A percentile compares a stretch with the other conserved stretches of the same genome.
Evolutionary conservation across 2,888 invertebrate genomes (phyloP).

Genomic region (Drosophila limbata): DNA sequence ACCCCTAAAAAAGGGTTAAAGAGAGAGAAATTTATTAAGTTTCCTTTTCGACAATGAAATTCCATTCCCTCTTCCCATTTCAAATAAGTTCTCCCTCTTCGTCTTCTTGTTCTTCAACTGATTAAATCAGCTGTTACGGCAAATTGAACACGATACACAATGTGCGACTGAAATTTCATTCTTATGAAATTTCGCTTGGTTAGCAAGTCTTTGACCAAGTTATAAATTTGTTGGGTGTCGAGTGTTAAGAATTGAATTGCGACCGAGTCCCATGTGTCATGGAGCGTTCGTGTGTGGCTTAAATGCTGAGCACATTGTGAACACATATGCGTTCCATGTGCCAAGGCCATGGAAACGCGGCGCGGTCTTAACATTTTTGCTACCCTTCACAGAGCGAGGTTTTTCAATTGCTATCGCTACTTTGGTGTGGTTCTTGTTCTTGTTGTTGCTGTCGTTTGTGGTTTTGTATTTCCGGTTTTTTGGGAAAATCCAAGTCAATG

Average conservation of each 20-base stretch:
- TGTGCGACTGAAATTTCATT: slow-evolving; percentile 48
- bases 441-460: slow-evolving; percentile 17
- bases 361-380: slow-evolving; percentile 30
- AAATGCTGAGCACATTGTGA: slow-evolving; percentile 44
- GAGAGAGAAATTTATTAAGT: slow-evolving; percentile 42
- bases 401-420: slow-evolving; percentile 4
- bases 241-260: slow-evolving; percentile 48
- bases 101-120: slow-evolving; percentile 15
- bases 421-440: background rate
- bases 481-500: slow-evolving; percentile 53
- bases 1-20: slow-evolving; percentile 34
- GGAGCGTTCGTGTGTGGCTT: slow-evolving; percentile 49
- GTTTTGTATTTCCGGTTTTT: slow-evolving; percentile 57
- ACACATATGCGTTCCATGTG: slow-evolving; percentile 54
- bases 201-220: slow-evolving; percentile 27
- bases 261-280: slow-evolving; percentile 60
- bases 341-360: slow-evolving; percentile 49
- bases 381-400: slow-evolving; percentile 43
- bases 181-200: slow-evolving; percentile 46
- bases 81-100: background rate
- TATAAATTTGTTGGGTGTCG: slow-evolving; percentile 43
- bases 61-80: slow-evolving; percentile 2
- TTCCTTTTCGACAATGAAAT: slow-evolving; percentile 25
- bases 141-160: slow-evolving; percentile 50
- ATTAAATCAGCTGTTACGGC: slow-evolving; percentile 58